phyloP scores from a whole-genome alignment of 2,797 vertebrate genomes.

The Silurus lanzhouensis region DNA sequence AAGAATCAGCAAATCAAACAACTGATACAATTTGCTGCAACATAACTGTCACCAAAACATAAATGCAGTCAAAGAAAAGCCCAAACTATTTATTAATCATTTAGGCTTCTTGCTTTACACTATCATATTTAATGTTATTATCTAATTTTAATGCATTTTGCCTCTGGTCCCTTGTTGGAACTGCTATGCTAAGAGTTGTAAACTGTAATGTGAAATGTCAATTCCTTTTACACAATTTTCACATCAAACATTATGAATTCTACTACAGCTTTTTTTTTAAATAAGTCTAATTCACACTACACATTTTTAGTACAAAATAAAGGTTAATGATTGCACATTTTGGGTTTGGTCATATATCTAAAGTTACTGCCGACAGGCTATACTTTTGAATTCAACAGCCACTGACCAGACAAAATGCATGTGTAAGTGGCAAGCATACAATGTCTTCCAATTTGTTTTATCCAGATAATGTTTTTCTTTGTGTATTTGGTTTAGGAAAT shows the following conservation, averaged over 20 bases:
- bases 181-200: not conserved
- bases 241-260: not conserved
- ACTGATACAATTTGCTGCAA: not conserved
- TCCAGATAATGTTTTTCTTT: not conserved
- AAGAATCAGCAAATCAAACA: not conserved
- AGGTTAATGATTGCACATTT: not conserved
- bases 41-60: not conserved
- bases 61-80: not conserved
- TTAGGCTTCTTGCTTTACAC: not conserved
- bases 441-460: not conserved
- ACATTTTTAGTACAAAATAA: not conserved
- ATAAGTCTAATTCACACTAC: not conserved
- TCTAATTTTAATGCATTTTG: not conserved
- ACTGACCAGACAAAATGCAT: not conserved
- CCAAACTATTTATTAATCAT: not conserved
- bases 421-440: not conserved
- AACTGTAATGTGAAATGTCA: not conserved
- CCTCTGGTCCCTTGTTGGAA: not conserved
- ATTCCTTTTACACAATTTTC: not conserved
- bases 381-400: not conserved
- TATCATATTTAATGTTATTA: not conserved
- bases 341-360: not conserved
- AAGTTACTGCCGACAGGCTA: not conserved
- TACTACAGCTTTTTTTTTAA: not conserved
- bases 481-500: not conserved